Evolutionary conservation across 1,140 invertebrate genomes (phyloP), one percentile per base, ranked within the genome.

Genomic region (Drosophila oshimai): DNA sequence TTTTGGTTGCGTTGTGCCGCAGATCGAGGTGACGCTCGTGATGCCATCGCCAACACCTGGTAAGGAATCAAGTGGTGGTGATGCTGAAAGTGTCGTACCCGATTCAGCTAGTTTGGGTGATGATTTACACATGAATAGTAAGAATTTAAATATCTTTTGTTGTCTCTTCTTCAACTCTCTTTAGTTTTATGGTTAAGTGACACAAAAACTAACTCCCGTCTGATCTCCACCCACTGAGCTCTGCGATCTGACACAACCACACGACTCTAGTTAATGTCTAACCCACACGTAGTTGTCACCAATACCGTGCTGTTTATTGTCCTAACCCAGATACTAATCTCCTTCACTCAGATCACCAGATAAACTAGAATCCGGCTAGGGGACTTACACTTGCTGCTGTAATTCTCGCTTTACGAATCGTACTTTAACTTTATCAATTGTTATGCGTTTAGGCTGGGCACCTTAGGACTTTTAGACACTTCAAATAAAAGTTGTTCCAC

Each of bases 11-110:
- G 92, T 97, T 37, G 93, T 97, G 51, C 95, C 96, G 10, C 96
- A 97, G 90, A 92, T 98, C 5, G 97, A 98, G 92, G 92, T 98
- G 31, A 97, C 96, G 0, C 93, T 98, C 64, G 95, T 98, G 37
- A 96, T 98, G 94, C 95, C 96, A 50, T 95, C 95, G 24, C 94
- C 93, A 81, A 94, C 94, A 79, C 94, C 95, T 46, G 95, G 95
- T 13, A 95, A 96, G 90, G 95, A 96, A 92, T 96, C 95, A 65
- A 96, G 95, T 36, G 94, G 94, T 50, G 94, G 95, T 44, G 95
- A 96, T 92, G 92, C 95, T 18, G 95, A 96, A 91, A 96, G 95
- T 47, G 95, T 96, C 31, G 93, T 96, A 29, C 94, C 95, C 2
- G 95, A 96, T 91, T 95, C 95, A 10, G 96, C 95, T 70, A 96